Evolutionary conservation across 1,140 invertebrate genomes (phyloP).

Genomic region (Whitmania pigra): DNA sequence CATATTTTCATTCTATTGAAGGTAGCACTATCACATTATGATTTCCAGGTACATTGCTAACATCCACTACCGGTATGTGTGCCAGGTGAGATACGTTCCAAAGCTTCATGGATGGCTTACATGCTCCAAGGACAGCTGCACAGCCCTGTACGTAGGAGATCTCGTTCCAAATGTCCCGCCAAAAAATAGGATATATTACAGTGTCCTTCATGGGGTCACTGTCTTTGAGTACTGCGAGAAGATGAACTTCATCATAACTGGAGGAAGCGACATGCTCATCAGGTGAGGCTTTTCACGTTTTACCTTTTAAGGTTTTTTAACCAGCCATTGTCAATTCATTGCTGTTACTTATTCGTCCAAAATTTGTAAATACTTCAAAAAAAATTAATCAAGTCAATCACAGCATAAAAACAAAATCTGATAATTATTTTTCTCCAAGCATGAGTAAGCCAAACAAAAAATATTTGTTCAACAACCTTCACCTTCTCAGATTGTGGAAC

Average conservation of each 20-base stretch:
- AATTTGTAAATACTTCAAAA: background rate
- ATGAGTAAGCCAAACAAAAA: background rate
- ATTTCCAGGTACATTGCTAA: conserved; percentile 1
- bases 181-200: background rate
- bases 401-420: background rate
- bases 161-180: background rate
- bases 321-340: too few relatives aligned
- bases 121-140: conserved; percentile 16
- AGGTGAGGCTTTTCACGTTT: background rate
- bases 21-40: too few relatives aligned
- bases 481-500: conserved; percentile 2
- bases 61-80: conserved; percentile 15
- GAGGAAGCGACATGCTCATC: conserved; percentile 15
- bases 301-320: too few relatives aligned
- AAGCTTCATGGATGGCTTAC: conserved; percentile 11
- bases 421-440: background rate
- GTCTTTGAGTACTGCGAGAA: conserved; percentile 21
- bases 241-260: conserved; percentile 17
- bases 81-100: conserved; percentile 16
- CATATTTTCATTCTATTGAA: too few relatives aligned
- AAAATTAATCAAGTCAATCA: background rate
- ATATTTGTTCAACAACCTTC: background rate
- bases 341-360: too few relatives aligned
- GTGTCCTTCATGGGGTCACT: conserved; percentile 16
- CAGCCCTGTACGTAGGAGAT: conserved; percentile 16